phyloP scores from a whole-genome alignment of 37 sponge, comb jelly and placozoan species.

The Cladorhizidae sp. region DNA sequence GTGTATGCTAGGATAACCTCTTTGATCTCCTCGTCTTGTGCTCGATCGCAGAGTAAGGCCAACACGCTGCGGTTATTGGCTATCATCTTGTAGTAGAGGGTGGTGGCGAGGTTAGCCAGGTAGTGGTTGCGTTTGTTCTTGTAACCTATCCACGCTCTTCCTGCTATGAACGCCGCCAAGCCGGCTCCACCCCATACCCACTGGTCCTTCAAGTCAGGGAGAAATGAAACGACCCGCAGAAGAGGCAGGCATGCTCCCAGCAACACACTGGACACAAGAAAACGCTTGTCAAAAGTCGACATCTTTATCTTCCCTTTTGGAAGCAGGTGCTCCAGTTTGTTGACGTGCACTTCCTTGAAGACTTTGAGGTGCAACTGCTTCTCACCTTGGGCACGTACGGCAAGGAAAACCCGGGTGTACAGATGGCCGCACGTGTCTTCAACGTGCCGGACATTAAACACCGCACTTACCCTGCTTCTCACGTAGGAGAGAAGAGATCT shows the following conservation, averaged over 20 bases:
- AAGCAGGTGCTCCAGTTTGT: constrained; percentile 75
- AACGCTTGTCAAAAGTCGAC: constrained; percentile 56
- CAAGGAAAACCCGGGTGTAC: constrained; percentile 80
- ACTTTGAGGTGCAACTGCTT: constrained; percentile 71
- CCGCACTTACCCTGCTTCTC: background rate
- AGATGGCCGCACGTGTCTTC: background rate
- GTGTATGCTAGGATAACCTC: constrained; percentile 83
- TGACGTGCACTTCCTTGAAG: constrained; percentile 79
- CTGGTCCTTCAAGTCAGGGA: constrained; percentile 36
- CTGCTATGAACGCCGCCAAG: constrained; percentile 51
- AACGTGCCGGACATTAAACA: background rate
- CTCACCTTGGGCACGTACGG: constrained; percentile 59
- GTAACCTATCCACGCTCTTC: constrained; percentile 79
- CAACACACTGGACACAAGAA: constrained; percentile 54
- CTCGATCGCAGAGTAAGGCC: constrained; percentile 77
- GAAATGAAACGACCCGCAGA: constrained; percentile 13
- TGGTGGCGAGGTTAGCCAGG: constrained; percentile 65
- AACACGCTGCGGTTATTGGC: constrained; percentile 90
- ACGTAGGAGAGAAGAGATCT: background rate
- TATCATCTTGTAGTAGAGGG: constrained; percentile 82
- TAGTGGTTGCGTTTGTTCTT: constrained; percentile 88
- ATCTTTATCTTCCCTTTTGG: constrained; percentile 87
- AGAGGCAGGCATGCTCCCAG: constrained; percentile 22
- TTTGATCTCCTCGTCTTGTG: constrained; percentile 87
- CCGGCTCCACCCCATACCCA: constrained; percentile 54